Evolutionary conservation across 2,888 invertebrate genomes (phyloP).

Genomic region (Scaptomyza cyrtandrae): DNA sequence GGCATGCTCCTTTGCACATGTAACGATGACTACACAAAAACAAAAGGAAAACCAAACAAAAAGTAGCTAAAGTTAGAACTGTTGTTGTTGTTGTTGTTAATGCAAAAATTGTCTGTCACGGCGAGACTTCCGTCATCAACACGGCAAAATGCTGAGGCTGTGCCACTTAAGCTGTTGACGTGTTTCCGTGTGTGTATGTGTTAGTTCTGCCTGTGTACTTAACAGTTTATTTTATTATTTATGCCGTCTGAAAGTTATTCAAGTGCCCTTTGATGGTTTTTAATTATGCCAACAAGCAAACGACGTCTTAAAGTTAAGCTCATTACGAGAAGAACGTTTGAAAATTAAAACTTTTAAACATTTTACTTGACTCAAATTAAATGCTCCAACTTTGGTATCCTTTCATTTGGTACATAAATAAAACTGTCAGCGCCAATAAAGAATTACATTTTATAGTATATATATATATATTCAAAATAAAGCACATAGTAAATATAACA

Average conservation of each 20-base stretch:
- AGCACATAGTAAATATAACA: neutral
- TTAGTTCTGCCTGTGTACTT: slow-evolving; percentile 26
- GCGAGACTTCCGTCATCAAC: slow-evolving; percentile 70
- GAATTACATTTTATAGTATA: neutral
- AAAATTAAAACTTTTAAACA: neutral
- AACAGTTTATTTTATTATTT: slow-evolving; percentile 46
- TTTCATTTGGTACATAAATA: slow-evolving; percentile 28
- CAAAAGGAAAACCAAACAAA: slow-evolving; percentile 10
- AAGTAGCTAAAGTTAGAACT: slow-evolving; percentile 26
- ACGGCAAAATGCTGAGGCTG: slow-evolving; percentile 22
- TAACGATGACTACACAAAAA: slow-evolving; percentile 43
- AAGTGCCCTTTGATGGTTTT: slow-evolving; percentile 53
- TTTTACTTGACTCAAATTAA: neutral
- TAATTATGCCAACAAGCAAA: slow-evolving; percentile 48
- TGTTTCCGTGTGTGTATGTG: slow-evolving; percentile 7
- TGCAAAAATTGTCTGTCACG: slow-evolving; percentile 76
- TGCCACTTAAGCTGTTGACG: slow-evolving; percentile 28
- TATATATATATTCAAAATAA: neutral
- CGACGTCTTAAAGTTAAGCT: slow-evolving; percentile 15
- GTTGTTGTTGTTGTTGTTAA: slow-evolving; percentile 61
- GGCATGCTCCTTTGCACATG: slow-evolving; percentile 48
- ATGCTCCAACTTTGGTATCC: slow-evolving; percentile 1
- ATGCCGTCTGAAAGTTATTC: slow-evolving; percentile 42
- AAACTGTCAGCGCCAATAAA: slow-evolving; percentile 43
- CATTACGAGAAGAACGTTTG: slow-evolving; percentile 11